Base-by-base conservation (phyloP, 2,888 invertebrate genomes). In the Tenthredo livida region DNA sequence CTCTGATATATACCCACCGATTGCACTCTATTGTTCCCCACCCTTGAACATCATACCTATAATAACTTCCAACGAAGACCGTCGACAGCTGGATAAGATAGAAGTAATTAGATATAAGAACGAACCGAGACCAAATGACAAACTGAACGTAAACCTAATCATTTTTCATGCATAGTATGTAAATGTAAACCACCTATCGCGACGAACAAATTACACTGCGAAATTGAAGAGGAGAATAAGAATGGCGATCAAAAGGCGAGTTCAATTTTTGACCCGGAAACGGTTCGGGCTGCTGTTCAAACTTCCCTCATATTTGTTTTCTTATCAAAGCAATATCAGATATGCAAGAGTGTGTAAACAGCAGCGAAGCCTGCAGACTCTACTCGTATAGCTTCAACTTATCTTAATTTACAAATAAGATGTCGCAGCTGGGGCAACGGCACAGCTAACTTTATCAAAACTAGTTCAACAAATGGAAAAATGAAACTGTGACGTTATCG, bases 371-470 rank as follows among this genome's bases (percentile, higher is more conserved):
- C 72, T 43, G 40, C 54, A n/a, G 21, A 47, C 72, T 73, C 43
- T n/a, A 43, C 40, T 43, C 43, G 72, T 43, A 47, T 12, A 73
- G 72, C 72, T 73, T 73, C 21, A 43, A 73, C 43, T 73, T 73
- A 40, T 73, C 72, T 73, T 43, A 73, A 73, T 73, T 43, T 73
- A 43, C 72, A 21, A 43, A 43, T 33, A 61, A n/a, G 25, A 25
- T 21, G 78, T 29, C 78, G 25, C 54, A 78, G 78, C 58, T 61
- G 78, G 6, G 29, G 78, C 78, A 61, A 78, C 33, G 40, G 78
- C 29, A 54, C 88, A 87, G 84, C 84, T 89, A 91, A 91, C 90
- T 92, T 91, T 90, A 90, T 89, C 88, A 89, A 90, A 92, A 91
- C 91, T 92, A 90, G 89, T 91, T 92, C 90, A 88, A 87, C 21